Evolutionary conservation across 53 echinoderm and acorn worm species (phyloP), one percentile per base, ranked within the genome.

Genomic region (Paracentrotus lividus): DNA sequence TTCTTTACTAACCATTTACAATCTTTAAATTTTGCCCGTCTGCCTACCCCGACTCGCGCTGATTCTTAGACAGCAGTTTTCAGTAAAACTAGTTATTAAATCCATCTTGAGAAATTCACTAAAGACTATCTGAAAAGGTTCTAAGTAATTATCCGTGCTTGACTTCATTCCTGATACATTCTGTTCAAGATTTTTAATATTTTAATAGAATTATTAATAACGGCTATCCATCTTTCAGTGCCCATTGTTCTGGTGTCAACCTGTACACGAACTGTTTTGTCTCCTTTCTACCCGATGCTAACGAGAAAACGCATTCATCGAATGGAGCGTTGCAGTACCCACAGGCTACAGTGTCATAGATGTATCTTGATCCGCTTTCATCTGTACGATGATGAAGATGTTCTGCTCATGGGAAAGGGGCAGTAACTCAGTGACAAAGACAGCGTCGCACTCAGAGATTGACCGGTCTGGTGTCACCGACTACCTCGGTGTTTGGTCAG

Each of bases 241-340:
- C 91, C 91, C 31, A 75, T 91, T 14, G 36, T 72, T 23, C 53
- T 4, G 51, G 38, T 21, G 76, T 21, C 6, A 51, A 72, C 54
- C 7, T 52, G 8, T 21, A 52, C 38, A 51, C 27, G 23, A 27
- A 18, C 33, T 91, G 91, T n/a, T n/a, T 4, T 14, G 33, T 91
- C 91, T 0, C 91, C 75, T 7, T 45, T 13, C 54, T 91, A 91
- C 54, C 91, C 91, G 31, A 72, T 91, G 91, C 91, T 33, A 1
- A 91, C 53, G 49, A 91, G 21, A 91, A 91, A 32, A 91, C 53
- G 72, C n/a, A 8, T 91, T 72, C 54, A 91, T 91, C 26, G 31
- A 52, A 21, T 91, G 91, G 91, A 31, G 16, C 31, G 8, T 91
- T 21, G 34, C 32, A 24, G 76, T 75, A 36, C 69, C 91, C 2